Percentiles rank a stretch among this genome's conserved stretches.
These are phyloP conservation scores for Sander lucioperca DNA, from an alignment of 2,113 vertebrate genomes.

Conservation along the genomic window DNA sequence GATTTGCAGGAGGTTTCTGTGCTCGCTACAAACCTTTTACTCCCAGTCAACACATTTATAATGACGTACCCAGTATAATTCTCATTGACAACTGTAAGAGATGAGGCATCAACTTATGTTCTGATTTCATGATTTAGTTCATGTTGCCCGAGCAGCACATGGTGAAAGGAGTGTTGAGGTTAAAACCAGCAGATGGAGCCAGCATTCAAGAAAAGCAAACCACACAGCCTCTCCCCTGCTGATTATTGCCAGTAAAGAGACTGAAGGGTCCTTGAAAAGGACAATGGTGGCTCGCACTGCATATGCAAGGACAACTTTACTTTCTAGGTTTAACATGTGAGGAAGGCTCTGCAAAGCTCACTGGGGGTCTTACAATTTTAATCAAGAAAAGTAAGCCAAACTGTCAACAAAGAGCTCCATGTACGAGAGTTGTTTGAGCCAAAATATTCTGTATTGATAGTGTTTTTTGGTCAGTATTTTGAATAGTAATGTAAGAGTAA, in stretches of 20 bases:
- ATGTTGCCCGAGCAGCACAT: not conserved
- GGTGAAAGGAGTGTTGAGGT: not conserved
- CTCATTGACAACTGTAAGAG: not conserved
- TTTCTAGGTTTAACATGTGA: not conserved
- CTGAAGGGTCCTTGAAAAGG: not conserved
- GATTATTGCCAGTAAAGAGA: not conserved
- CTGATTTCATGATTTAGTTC: not conserved
- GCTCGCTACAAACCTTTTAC: conserved; percentile 4
- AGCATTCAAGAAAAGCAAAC: conserved; percentile 52
- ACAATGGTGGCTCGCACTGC: too few relatives aligned
- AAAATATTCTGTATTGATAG: not conserved
- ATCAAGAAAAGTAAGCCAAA: not conserved
- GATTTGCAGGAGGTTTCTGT: conserved; percentile 9
- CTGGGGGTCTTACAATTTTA: not conserved
- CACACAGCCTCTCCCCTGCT: not conserved
- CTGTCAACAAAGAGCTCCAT: not conserved
- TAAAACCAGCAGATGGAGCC: conserved; percentile 72
- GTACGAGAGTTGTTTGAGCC: not conserved
- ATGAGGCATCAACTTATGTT: not conserved
- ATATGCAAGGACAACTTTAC: not conserved
- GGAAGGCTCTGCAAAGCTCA: not conserved
- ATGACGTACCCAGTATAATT: not conserved
- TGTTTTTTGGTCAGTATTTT: not conserved
- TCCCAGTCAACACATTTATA: not conserved
- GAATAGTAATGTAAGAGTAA: not conserved